Base-by-base conservation (phyloP, 2,888 invertebrate species). In the Drosophila fulvimacula region DNA sequence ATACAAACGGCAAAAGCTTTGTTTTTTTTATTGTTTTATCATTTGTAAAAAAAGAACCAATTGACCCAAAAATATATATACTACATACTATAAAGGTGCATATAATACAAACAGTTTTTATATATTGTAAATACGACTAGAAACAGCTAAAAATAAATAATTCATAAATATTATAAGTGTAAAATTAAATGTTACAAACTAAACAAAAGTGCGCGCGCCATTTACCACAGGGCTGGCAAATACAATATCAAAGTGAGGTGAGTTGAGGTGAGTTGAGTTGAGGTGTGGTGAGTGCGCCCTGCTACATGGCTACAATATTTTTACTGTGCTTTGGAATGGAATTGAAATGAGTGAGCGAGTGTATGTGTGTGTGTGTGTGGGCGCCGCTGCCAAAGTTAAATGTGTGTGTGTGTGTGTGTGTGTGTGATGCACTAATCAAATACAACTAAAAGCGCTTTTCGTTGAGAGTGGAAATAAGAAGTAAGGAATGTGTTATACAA, bases 61-160 rank as follows among this genome's bases (percentile, higher is more conserved):
- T 67, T 56, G 66, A 73, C 74, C 81, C 67, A 74, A 68, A 69
- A 27, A 27, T 27, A 58, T 77, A 59, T 70, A 62, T 68, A 69
- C 77, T 84, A 77, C 53, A 69, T 66, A 70, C 69, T 74, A 63
- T 56, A 88, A 88, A 88, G 82, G 88, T 82, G 82, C 88, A 82
- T 83, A 86, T 82, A 88, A 77, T 88, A 79, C 67, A 88, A 70
- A 79, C 66, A 76, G 64, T 68, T 73, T 68, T 30, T 30, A 58
- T 48, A n/a, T 48, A 48, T 51, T 51, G 21, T 10, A 57, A 70
- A 63, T 71, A 82, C 56, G 67, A 74, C 87, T 81, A 86, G 57
- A 69, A 81, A 71, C 53, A 69, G 70, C 80, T 82, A 82, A 69
- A 73, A 73, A 51, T 59, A 71, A 55, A 67, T 19, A 65, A 59